These are phyloP conservation scores for Marasmarcha lunaedactyla DNA, from an alignment of 2,888 invertebrate species.

Conservation along the genomic window DNA sequence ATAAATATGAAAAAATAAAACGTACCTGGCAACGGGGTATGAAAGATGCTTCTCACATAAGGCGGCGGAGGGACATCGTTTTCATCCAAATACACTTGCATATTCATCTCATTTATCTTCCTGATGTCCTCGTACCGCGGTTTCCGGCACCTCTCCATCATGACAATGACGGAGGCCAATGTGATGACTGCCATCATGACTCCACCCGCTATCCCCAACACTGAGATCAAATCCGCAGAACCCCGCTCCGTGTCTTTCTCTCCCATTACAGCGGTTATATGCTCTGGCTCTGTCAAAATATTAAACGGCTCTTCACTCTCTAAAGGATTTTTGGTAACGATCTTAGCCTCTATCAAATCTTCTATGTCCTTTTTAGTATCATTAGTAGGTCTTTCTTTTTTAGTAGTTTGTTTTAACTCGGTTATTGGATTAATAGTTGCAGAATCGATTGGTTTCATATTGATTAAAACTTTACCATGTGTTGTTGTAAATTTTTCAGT, in stretches of 20 bases:
- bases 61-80: conserved; percentile 52
- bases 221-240: conserved; percentile 55
- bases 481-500: conserved; percentile 17
- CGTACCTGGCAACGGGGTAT: conserved; percentile 68
- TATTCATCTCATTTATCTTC: conserved; percentile 54
- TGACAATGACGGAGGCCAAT: conserved; percentile 58
- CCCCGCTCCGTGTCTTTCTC: conserved; percentile 47
- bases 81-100: conserved; percentile 57
- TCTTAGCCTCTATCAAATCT: conserved; percentile 22
- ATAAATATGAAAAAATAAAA: no score
- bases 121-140: conserved; percentile 50
- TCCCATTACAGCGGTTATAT: conserved; percentile 62
- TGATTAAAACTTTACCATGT: neutral
- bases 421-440: conserved; percentile 10
- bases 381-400: conserved; percentile 11
- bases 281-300: conserved; percentile 69
- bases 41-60: conserved; percentile 67
- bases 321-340: conserved; percentile 26
- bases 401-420: conserved; percentile 10
- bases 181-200: conserved; percentile 64
- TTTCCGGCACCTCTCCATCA: conserved; percentile 52
- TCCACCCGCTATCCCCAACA: conserved; percentile 63
- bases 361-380: conserved; percentile 17
- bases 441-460: no score
- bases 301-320: conserved; percentile 58